Evolutionary conservation across 2,113 vertebrate species (phyloP).

Genomic region (Anguilla japonica): DNA sequence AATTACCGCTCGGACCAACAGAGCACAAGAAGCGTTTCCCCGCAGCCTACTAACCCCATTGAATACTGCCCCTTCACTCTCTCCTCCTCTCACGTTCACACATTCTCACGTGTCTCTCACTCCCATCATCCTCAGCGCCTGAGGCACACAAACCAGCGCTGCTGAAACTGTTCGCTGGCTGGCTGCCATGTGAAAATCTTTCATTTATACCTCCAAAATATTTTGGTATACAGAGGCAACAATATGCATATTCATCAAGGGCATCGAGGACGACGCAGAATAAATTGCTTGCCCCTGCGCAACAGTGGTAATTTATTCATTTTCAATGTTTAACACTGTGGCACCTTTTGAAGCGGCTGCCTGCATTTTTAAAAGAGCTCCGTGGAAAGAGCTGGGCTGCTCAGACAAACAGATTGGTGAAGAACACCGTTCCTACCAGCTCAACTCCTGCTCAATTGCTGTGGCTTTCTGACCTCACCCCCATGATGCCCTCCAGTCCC

Average conservation of each 20-base stretch:
- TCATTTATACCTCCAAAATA: neutral
- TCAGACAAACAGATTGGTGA: neutral
- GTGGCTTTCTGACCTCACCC: neutral
- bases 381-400: neutral
- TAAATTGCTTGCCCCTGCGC: neutral
- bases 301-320: neutral
- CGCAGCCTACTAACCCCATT: neutral
- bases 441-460: neutral
- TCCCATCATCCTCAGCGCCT: neutral
- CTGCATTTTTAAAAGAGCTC: neutral
- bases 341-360: neutral
- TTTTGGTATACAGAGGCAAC: neutral
- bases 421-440: neutral
- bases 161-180: too few relatives aligned
- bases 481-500: neutral
- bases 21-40: neutral
- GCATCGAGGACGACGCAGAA: neutral
- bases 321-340: neutral
- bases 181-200: neutral
- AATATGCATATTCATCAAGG: neutral
- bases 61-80: neutral
- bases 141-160: neutral
- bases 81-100: neutral
- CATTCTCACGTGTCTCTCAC: neutral
- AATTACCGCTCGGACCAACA: neutral